A percentile compares a stretch with the other conserved stretches of the same genome.
These are phyloP conservation scores for Rhabdornis inornatus DNA, from an alignment of 2,113 vertebrate species.

Conservation along the genomic window DNA sequence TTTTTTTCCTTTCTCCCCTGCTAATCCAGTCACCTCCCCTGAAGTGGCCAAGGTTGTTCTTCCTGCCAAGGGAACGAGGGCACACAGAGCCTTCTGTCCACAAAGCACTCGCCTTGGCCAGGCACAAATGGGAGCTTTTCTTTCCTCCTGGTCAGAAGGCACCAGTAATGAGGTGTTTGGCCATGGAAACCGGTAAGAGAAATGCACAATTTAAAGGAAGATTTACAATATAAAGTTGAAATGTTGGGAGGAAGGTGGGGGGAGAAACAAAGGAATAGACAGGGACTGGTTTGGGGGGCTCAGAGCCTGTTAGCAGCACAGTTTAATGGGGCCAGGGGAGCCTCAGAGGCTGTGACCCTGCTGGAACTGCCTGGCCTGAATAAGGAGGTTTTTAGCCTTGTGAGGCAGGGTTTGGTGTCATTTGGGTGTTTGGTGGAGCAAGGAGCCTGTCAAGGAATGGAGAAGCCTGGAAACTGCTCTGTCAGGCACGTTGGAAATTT, in stretches of 20 bases:
- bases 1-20: too few relatives aligned
- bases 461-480: not conserved
- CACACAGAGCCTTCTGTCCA: slow-evolving; percentile 36
- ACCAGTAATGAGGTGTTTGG: not conserved
- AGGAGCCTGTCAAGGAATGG: not conserved
- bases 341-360: not conserved
- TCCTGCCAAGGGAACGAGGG: slow-evolving; percentile 25
- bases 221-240: not conserved
- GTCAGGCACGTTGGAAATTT: not conserved
- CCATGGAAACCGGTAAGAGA: not conserved
- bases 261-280: not conserved
- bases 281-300: not conserved
- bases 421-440: not conserved
- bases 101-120: not conserved
- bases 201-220: not conserved
- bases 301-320: not conserved
- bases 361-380: not conserved
- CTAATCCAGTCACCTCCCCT: not conserved
- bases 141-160: not conserved
- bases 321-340: not conserved
- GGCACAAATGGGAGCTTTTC: not conserved
- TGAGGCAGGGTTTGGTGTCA: not conserved
- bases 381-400: not conserved
- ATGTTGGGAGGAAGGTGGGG: not conserved
- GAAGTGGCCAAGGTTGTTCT: not conserved